phyloP scores from a whole-genome alignment of 2,797 vertebrate species.

The Margarornis squamiger region DNA sequence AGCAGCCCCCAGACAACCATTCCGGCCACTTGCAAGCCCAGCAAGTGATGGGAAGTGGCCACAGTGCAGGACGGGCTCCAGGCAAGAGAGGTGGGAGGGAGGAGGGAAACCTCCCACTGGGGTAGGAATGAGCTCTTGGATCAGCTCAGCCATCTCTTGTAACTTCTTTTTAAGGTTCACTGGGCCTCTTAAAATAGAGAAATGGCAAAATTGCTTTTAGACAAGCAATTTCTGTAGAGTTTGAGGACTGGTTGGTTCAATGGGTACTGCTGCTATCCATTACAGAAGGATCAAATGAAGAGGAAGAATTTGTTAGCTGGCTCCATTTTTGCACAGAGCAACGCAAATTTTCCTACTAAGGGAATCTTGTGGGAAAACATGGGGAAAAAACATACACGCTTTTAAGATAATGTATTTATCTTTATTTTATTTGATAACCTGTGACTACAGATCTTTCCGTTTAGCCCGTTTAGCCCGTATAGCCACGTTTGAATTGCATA shows the following conservation, averaged over 20 bases:
- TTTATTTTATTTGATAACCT: background rate
- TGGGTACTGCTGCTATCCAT: background rate
- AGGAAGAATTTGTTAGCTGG: background rate
- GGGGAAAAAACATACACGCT: too few relatives aligned
- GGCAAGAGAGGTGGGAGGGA: background rate
- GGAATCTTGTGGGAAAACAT: background rate
- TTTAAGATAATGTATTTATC: background rate
- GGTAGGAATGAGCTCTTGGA: background rate
- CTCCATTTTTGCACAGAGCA: background rate
- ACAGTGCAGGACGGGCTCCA: background rate
- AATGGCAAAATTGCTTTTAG: background rate
- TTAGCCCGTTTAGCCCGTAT: too few relatives aligned
- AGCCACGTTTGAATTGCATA: background rate
- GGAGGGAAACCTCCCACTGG: background rate
- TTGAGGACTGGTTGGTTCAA: background rate
- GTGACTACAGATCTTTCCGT: background rate
- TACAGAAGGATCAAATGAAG: background rate
- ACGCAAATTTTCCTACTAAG: background rate
- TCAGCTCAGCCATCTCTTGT: background rate
- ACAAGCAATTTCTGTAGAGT: background rate
- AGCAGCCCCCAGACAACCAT: accelerated
- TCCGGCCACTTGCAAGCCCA: background rate
- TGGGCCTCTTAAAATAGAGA: background rate
- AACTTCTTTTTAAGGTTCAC: background rate
- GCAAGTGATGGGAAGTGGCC: accelerated